Base-by-base conservation (phyloP, 2,113 vertebrate genomes). In the Cebus imitator region DNA sequence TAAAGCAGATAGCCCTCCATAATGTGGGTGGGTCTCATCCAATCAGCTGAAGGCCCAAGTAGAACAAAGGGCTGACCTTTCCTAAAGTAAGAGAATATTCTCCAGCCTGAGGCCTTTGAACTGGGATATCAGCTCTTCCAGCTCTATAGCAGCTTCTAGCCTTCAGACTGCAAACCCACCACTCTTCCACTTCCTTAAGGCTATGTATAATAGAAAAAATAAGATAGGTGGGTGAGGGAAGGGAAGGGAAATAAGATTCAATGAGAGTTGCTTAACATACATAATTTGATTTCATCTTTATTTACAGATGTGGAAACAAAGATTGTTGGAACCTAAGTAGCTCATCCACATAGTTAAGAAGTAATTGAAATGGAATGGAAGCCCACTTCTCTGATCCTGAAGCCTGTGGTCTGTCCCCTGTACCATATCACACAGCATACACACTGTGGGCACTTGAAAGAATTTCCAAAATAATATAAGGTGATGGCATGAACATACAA, bases 231-330 rank as follows among this genome's bases (percentile, higher is more conserved):
- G 57, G 35, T 13, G 57, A 72, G 21, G 45, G 25, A 82, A 57
- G 18, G 3, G 14, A 23, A 94, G 23, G 20, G 25, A 90, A 89
- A 50, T 81, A 91, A 86, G 30, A 88, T 88, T 87, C 89, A 43
- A 72, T 10, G 37, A 85, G 32, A 14, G 32, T n/a, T 95, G 55
- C 18, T 23, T 64, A 84, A 91, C 50, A 87, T 79, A 30, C 5
- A 87, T n/a, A 43, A 92, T 83, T 76, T 91, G 94, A 95, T 57
- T 94, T 95, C 82, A 92, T 80, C 58, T 91, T 95, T 87, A 92
- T 91, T 95, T 87, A 90, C 6, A 81, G 70, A 75, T 76, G 37
- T 37, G 43, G 81, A 94, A 96, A 92, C 27, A 57, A 90, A 90
- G 37, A 58, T 25, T 86, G 79, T 68, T 57, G 45, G 79, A 91